Evolutionary conservation across 2,888 invertebrate genomes (phyloP), one percentile per base, ranked within the genome.

Genomic region (Toxonevra muliebris): DNA sequence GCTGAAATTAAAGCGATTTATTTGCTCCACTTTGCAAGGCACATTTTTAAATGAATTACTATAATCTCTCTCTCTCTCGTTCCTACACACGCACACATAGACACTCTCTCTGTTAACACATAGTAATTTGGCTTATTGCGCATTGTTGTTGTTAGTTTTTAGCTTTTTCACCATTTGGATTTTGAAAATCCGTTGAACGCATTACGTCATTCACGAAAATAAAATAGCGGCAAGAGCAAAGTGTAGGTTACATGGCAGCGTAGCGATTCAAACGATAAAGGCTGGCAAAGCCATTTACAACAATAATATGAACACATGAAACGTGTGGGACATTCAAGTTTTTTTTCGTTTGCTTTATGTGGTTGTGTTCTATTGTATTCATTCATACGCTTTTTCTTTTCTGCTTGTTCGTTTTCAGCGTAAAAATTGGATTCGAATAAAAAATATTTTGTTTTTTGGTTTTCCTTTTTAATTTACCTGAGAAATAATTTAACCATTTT

Each of bases 191-290:
- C 71, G 69, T 70, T 74, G 60, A 69, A 57, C 68, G 73, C 72
- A 69, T 75, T 75, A 75, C 75, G 75, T 75, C 75, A 75, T 74
- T 69, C 67, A 69, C 72, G 64, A 72, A 75, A 74, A 75, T 75
- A 75, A 70, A 71, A 66, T 61, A 68, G 65, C 69, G 58, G 64
- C 62, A 61, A 50, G 68, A 60, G 65, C 57, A 70, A 65, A 60
- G 70, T 57, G 63, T 57, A 57, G 55, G 64, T 55, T 42, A 41
- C 7, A 17, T 15, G 13, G 30, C 48, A 30, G 17, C n/a, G 55
- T 12, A 20, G 53, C 57, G n/a, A 42, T 43, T 40, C 42, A 54
- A 17, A 43, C 58, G 42, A 50, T 7, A 41, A 15, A 11, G 20
- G 58, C 59, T 40, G 43, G 62, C 30, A 20, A 42, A 41, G 53